These are phyloP conservation scores for Pollenia amentaria DNA, from an alignment of 2,888 invertebrate species.

Conservation along the genomic window DNA sequence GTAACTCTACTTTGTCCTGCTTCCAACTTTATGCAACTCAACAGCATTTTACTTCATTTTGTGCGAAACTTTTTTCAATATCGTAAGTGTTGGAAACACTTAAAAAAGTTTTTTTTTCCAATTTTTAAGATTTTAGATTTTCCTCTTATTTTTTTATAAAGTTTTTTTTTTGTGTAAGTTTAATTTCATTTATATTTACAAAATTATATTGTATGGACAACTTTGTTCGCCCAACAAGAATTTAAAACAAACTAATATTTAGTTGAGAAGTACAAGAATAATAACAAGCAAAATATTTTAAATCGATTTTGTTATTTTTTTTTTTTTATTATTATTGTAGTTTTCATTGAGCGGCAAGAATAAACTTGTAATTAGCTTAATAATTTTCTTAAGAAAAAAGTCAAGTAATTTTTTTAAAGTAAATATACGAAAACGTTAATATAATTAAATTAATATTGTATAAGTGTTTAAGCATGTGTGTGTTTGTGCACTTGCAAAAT, in stretches of 20 bases:
- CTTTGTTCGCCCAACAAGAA: slow-evolving; percentile 26
- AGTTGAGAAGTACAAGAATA: neutral
- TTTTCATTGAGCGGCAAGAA: slow-evolving; percentile 17
- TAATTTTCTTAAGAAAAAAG: neutral
- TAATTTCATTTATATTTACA: slow-evolving; percentile 23
- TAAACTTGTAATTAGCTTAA: slow-evolving; percentile 19
- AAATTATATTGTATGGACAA: slow-evolving; percentile 28
- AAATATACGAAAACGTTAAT: neutral
- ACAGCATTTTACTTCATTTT: slow-evolving; percentile 46
- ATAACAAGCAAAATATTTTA: slow-evolving; percentile 24
- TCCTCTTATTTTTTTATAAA: slow-evolving; percentile 1
- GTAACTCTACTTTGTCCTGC: slow-evolving; percentile 39
- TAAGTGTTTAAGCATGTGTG: neutral
- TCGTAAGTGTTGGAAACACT: slow-evolving; percentile 67
- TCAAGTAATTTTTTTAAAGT: neutral
- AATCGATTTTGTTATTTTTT: neutral
- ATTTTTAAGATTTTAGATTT: slow-evolving; percentile 26
- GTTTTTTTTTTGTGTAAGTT: neutral
- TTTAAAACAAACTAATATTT: slow-evolving; percentile 10
- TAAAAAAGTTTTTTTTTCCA: slow-evolving; percentile 49
- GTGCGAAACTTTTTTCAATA: slow-evolving; percentile 50
- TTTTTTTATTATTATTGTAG: neutral
- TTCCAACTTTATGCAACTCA: slow-evolving; percentile 20
- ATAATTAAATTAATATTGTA: neutral
- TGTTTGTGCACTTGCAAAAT: neutral